Percentiles rank a stretch among this genome's conserved stretches.
Evolutionary conservation across 2,113 vertebrate genomes (phyloP).

Genomic region (Aphyosemion australe): DNA sequence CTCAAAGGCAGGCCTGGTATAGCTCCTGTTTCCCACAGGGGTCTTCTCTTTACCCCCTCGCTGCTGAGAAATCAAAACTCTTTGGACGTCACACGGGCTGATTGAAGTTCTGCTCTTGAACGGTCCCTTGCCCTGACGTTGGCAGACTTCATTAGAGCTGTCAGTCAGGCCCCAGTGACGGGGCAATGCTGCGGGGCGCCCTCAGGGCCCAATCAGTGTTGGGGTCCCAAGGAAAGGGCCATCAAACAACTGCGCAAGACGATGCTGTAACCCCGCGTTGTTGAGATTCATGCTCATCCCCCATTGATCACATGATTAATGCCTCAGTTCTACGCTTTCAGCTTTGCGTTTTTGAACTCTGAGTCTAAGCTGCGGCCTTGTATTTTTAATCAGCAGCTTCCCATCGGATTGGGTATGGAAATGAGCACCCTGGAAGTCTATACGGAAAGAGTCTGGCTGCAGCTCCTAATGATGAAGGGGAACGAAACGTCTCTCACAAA

Average conservation of each 20-base stretch:
- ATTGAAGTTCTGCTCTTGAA: slow-evolving; percentile 78
- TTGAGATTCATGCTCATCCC: slow-evolving; percentile 41
- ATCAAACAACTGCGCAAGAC: slow-evolving; percentile 71
- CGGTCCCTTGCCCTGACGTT: slow-evolving; percentile 63
- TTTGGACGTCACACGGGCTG: slow-evolving; percentile 72
- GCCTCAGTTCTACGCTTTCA: slow-evolving; percentile 53
- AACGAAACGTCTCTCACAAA: slow-evolving; percentile 53
- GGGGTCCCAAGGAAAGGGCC: slow-evolving; percentile 74
- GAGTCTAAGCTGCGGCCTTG: slow-evolving; percentile 60
- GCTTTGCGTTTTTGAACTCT: slow-evolving; percentile 57
- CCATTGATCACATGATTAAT: slow-evolving; percentile 75
- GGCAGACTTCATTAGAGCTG: slow-evolving; percentile 81
- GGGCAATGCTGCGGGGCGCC: slow-evolving; percentile 72
- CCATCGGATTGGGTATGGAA: slow-evolving; percentile 53
- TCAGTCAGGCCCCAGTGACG: slow-evolving; percentile 76
- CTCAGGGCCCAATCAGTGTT: slow-evolving; percentile 80
- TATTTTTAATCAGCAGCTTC: slow-evolving; percentile 71
- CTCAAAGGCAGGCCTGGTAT: slow-evolving; percentile 67
- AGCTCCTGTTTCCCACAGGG: slow-evolving; percentile 61
- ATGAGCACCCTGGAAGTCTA: slow-evolving; percentile 51
- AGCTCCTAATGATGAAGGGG: slow-evolving; percentile 55
- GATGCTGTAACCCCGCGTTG: slow-evolving; percentile 51
- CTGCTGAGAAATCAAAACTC: slow-evolving; percentile 70
- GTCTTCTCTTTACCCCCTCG: slow-evolving; percentile 53
- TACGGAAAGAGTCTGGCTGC: slow-evolving; percentile 36